Percentiles rank a stretch among this genome's conserved stretches.
These are phyloP conservation scores for Chroicocephalus ridibundus DNA, from an alignment of 2,113 vertebrate species.

Conservation along the genomic window DNA sequence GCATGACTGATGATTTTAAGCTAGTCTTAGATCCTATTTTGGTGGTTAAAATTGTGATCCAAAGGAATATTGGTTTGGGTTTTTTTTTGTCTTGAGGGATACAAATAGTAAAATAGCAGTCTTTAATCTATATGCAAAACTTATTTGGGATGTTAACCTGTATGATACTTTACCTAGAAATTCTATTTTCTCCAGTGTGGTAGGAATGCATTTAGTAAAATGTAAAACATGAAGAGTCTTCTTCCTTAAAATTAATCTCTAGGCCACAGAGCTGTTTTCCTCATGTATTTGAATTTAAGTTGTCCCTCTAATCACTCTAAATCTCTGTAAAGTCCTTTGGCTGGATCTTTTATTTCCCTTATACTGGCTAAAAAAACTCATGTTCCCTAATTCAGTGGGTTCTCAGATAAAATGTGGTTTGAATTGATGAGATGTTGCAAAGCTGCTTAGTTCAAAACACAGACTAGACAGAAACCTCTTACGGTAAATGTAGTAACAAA, in stretches of 20 bases:
- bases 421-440: constrained; percentile 24
- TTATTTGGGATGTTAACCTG: background rate
- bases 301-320: constrained; percentile 5
- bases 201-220: background rate
- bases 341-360: constrained; percentile 8
- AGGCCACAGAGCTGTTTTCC: background rate
- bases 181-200: background rate
- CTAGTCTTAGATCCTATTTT: background rate
- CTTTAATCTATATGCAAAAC: background rate
- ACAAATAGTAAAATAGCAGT: background rate
- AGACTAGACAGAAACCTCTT: background rate
- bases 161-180: background rate
- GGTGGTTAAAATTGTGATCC: background rate
- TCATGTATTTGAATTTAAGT: constrained; percentile 1
- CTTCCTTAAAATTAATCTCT: background rate
- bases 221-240: background rate
- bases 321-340: background rate
- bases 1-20: background rate
- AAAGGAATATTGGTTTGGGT: background rate
- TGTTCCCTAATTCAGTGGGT: background rate
- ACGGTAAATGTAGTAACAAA: constrained; percentile 10
- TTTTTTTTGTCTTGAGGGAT: background rate
- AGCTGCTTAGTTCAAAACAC: constrained; percentile 22
- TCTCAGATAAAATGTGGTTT: constrained; percentile 5
- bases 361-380: background rate